phyloP scores from a whole-genome alignment of 2,888 invertebrate genomes.

The Clunio marinus region DNA sequence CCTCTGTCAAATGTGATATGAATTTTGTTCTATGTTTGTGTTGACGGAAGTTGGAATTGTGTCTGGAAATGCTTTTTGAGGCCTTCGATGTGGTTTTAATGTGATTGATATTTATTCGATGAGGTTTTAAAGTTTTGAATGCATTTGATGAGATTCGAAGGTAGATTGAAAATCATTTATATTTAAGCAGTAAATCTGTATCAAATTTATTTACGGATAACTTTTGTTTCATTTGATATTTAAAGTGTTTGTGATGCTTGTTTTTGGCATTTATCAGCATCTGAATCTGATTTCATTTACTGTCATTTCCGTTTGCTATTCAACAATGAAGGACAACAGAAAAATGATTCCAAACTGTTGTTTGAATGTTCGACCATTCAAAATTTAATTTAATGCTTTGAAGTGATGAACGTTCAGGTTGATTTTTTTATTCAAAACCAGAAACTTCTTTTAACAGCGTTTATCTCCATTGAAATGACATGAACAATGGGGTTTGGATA shows the following conservation, averaged over 20 bases:
- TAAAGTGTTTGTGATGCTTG: slow-evolving; percentile 14
- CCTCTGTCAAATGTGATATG: too few relatives aligned
- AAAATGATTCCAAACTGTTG: slow-evolving; percentile 27
- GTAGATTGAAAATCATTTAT: neutral
- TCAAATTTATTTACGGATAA: neutral
- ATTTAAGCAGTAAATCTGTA: neutral
- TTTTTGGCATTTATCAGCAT: slow-evolving; percentile 35
- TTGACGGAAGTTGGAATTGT: too few relatives aligned
- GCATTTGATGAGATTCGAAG: neutral
- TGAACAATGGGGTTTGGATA: too few relatives aligned
- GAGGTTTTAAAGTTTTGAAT: neutral
- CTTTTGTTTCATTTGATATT: slow-evolving; percentile 11
- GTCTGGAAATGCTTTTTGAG: too few relatives aligned
- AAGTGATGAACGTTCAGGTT: neutral
- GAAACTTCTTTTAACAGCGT: too few relatives aligned
- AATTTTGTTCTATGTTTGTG: too few relatives aligned
- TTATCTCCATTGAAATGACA: too few relatives aligned
- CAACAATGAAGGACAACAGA: slow-evolving; percentile 3
- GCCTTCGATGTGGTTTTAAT: neutral
- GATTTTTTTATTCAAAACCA: neutral
- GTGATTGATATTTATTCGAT: neutral
- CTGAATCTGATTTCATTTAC: slow-evolving; percentile 7
- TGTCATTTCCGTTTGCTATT: neutral
- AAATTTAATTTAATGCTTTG: slow-evolving; percentile 36
- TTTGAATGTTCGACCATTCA: slow-evolving; percentile 31